A percentile compares a stretch with the other conserved stretches of the same genome.
These are phyloP conservation scores for Vireo altiloquus DNA, from an alignment of 2,113 vertebrate genomes.

Conservation along the genomic window DNA sequence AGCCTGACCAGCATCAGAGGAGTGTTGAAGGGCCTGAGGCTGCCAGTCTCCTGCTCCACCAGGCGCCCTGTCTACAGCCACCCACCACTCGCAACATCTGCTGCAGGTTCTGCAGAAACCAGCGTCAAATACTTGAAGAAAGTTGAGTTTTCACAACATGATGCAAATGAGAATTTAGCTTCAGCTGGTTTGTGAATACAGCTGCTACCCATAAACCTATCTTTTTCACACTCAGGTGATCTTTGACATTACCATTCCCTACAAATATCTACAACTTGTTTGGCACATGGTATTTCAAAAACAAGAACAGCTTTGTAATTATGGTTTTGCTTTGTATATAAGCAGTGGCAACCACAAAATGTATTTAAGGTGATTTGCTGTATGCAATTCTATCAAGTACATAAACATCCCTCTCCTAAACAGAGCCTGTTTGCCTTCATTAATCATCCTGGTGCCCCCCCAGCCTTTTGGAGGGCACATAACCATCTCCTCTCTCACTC, in stretches of 20 bases:
- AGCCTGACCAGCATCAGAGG: background rate
- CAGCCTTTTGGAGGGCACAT: background rate
- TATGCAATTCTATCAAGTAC: background rate
- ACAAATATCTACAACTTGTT: background rate
- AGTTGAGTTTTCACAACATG: background rate
- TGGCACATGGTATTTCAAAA: background rate
- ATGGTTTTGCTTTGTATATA: slow-evolving; percentile 17
- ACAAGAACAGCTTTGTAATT: slow-evolving; percentile 34
- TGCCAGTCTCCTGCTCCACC: background rate
- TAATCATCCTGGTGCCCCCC: background rate
- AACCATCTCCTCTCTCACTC: background rate
- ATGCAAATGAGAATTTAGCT: background rate
- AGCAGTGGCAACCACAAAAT: background rate
- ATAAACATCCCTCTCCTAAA: background rate
- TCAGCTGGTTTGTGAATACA: background rate
- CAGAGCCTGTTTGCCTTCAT: background rate
- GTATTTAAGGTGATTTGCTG: background rate
- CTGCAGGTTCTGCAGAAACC: background rate
- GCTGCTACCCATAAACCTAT: background rate
- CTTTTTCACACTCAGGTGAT: background rate
- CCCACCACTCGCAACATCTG: accelerated
- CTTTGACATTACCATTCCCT: background rate
- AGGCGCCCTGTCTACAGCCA: background rate
- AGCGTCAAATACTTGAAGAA: background rate
- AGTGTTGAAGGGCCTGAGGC: background rate